Evolutionary conservation across 2,888 invertebrate species (phyloP).

Genomic region (Antheraea yamamai): DNA sequence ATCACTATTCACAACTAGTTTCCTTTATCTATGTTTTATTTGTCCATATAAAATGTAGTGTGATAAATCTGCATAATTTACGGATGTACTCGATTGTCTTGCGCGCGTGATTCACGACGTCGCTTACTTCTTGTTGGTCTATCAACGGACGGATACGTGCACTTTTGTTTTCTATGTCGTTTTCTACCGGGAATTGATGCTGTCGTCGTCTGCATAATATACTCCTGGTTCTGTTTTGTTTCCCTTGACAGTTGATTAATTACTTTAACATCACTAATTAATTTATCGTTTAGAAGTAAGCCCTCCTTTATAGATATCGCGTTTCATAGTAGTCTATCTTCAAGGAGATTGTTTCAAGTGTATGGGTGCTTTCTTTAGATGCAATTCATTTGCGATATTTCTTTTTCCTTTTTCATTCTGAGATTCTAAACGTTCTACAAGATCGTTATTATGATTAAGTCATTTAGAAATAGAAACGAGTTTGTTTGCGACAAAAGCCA

Average conservation of each 20-base stretch:
- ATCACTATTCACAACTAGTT: not conserved
- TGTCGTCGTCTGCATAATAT: not conserved
- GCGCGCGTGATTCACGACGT: not conserved
- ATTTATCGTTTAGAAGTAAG: too few species aligned
- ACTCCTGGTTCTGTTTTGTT: not conserved
- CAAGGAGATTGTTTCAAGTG: not conserved
- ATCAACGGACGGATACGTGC: not conserved
- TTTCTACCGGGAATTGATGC: conserved; percentile 3
- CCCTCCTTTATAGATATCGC: too few species aligned
- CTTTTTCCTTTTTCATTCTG: not conserved
- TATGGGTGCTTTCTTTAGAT: not conserved
- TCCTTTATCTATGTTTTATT: not conserved
- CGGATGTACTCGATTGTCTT: not conserved
- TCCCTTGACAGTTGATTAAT: not conserved
- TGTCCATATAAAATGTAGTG: not conserved
- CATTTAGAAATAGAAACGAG: not conserved
- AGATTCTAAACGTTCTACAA: not conserved
- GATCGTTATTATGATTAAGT: not conserved
- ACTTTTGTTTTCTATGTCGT: conserved; percentile 8
- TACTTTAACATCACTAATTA: not conserved
- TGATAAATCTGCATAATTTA: not conserved
- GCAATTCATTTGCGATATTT: not conserved
- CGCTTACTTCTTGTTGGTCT: not conserved
- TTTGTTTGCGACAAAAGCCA: conserved; percentile 1
- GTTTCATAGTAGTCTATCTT: not conserved